phyloP scores from a whole-genome alignment of 2,888 invertebrate species.

The Lycia hirtaria region DNA sequence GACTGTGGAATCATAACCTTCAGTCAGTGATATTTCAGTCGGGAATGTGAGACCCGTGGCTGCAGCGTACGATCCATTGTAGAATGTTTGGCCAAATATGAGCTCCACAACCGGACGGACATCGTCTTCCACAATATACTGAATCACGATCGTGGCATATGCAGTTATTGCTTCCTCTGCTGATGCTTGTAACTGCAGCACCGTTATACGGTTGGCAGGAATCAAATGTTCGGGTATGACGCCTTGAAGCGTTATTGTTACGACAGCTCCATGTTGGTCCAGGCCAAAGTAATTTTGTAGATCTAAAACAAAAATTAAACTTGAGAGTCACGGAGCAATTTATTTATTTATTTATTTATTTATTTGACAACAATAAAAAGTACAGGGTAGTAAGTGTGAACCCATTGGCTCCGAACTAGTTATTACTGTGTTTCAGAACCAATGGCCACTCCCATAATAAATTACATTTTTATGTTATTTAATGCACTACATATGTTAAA shows the following conservation, averaged over 20 bases:
- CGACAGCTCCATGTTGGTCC: slow-evolving; percentile 15
- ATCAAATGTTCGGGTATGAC: slow-evolving; percentile 48
- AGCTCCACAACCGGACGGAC: slow-evolving; percentile 23
- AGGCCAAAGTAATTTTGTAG: slow-evolving; percentile 24
- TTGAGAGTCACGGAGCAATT: too few relatives aligned
- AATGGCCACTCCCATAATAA: too few relatives aligned
- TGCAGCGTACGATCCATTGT: slow-evolving; percentile 44
- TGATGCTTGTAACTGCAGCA: slow-evolving; percentile 49
- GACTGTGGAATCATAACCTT: slow-evolving; percentile 44
- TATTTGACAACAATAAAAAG: too few relatives aligned
- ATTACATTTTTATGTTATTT: too few relatives aligned
- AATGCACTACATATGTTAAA: too few relatives aligned
- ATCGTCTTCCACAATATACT: slow-evolving; percentile 31
- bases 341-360: too few relatives aligned
- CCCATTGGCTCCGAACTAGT: too few relatives aligned
- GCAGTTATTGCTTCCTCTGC: slow-evolving; percentile 44
- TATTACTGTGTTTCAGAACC: too few relatives aligned
- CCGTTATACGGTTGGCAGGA: slow-evolving; percentile 45
- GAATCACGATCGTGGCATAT: slow-evolving; percentile 49
- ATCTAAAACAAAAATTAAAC: too few relatives aligned
- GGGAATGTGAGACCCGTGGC: slow-evolving; percentile 34
- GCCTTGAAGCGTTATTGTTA: slow-evolving; percentile 19
- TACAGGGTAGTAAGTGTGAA: too few relatives aligned
- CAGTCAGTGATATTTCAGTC: slow-evolving; percentile 34
- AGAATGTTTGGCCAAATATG: slow-evolving; percentile 42